These are phyloP conservation scores for Apocheima hispidaria DNA, from an alignment of 2,888 invertebrate genomes.

Conservation along the genomic window DNA sequence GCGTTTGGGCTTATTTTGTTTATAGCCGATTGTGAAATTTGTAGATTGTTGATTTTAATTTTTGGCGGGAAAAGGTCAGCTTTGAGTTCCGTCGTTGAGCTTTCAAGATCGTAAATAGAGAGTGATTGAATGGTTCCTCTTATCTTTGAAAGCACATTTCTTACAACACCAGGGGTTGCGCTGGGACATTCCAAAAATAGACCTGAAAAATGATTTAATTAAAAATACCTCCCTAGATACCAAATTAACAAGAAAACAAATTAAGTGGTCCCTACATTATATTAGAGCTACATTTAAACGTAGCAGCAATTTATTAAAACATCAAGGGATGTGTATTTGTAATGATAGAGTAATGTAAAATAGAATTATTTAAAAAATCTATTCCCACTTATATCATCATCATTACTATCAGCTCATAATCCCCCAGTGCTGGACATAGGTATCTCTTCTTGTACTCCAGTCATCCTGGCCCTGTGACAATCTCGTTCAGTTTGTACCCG, in stretches of 20 bases:
- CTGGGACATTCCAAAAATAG: slow-evolving; percentile 96
- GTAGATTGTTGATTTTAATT: slow-evolving; percentile 90
- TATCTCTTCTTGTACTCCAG: too few species aligned
- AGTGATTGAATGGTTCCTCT: slow-evolving; percentile 92
- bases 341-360: too few species aligned
- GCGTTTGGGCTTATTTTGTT: slow-evolving; percentile 90
- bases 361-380: too few species aligned
- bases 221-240: slow-evolving; percentile 21
- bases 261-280: not conserved
- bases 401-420: too few species aligned
- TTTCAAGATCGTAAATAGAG: slow-evolving; percentile 95
- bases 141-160: slow-evolving; percentile 90
- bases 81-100: slow-evolving; percentile 91
- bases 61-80: slow-evolving; percentile 91
- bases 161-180: slow-evolving; percentile 91
- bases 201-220: slow-evolving; percentile 77
- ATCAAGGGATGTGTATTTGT: too few species aligned
- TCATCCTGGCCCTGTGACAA: too few species aligned
- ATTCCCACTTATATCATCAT: too few species aligned
- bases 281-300: not conserved
- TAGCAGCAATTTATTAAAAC: too few species aligned
- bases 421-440: too few species aligned
- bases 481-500: too few species aligned
- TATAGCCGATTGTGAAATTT: slow-evolving; percentile 91
- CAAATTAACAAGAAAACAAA: not conserved